Evolutionary conservation across 1,140 invertebrate genomes (phyloP).

Genomic region (Orchestia grillus): DNA sequence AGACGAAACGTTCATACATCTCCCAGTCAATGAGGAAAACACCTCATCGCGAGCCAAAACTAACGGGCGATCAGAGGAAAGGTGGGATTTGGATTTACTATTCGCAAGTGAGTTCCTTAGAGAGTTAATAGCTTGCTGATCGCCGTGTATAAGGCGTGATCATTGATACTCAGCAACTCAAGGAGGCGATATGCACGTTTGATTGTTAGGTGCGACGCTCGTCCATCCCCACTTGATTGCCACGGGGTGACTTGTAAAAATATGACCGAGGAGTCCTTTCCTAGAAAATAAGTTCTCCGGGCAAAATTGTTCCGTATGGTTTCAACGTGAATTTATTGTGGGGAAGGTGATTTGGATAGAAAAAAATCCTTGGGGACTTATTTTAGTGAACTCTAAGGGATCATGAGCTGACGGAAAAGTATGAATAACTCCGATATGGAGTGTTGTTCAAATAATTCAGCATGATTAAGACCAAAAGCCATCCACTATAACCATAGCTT

Average conservation of each 20-base stretch:
- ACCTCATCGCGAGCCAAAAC: not conserved
- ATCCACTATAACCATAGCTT: not conserved
- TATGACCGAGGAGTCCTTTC: not conserved
- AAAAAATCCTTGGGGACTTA: not conserved
- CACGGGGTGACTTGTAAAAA: not conserved
- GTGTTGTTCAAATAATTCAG: not conserved
- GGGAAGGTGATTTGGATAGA: not conserved
- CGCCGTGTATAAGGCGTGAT: conserved; percentile 3
- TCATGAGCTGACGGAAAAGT: not conserved
- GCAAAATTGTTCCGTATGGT: not conserved
- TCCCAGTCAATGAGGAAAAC: not conserved
- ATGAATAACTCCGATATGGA: not conserved
- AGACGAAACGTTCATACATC: not conserved
- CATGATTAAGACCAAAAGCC: not conserved
- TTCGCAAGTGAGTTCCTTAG: not conserved
- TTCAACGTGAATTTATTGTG: not conserved
- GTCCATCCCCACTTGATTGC: conserved; percentile 15
- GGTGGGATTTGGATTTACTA: not conserved
- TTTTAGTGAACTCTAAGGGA: not conserved
- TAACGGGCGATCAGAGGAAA: not conserved
- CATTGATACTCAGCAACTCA: not conserved
- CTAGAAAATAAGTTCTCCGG: not conserved
- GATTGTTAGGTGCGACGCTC: not conserved
- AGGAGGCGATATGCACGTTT: not conserved
- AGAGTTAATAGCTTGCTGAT: conserved; percentile 38